phyloP scores from a whole-genome alignment of 2,797 vertebrate genomes.

The Melopsittacus undulatus region DNA sequence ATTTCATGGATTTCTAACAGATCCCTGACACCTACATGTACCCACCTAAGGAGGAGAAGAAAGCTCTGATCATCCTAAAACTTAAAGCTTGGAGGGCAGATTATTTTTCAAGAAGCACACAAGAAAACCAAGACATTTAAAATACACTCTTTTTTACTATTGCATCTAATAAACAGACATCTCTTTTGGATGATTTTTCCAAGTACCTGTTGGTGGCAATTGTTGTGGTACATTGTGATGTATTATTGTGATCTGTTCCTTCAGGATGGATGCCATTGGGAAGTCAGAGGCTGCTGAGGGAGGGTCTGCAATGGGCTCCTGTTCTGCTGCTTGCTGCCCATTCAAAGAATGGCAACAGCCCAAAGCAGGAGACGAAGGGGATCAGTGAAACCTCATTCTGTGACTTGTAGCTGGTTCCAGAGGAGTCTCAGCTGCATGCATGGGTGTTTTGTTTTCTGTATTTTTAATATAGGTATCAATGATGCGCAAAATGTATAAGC shows the following conservation, averaged over 20 bases:
- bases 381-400: background rate
- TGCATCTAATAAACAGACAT: background rate
- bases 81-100: background rate
- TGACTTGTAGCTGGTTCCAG: background rate
- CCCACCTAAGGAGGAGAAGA: fast-evolving
- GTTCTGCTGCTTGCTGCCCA: background rate
- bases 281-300: background rate
- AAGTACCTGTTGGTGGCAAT: background rate
- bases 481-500: background rate
- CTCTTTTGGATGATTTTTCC: background rate
- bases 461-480: background rate
- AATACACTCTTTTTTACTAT: background rate
- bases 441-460: background rate
- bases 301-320: background rate
- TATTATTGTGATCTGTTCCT: background rate
- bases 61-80: background rate
- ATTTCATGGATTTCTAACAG: background rate
- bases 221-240: background rate
- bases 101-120: background rate
- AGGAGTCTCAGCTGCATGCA: background rate
- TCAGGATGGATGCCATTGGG: background rate
- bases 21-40: fast-evolving
- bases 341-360: background rate
- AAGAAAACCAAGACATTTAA: background rate
- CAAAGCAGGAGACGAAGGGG: background rate